Conservation (phyloP, 2,113 vertebrate species). For the Himantopus leucocephalus region DNA sequence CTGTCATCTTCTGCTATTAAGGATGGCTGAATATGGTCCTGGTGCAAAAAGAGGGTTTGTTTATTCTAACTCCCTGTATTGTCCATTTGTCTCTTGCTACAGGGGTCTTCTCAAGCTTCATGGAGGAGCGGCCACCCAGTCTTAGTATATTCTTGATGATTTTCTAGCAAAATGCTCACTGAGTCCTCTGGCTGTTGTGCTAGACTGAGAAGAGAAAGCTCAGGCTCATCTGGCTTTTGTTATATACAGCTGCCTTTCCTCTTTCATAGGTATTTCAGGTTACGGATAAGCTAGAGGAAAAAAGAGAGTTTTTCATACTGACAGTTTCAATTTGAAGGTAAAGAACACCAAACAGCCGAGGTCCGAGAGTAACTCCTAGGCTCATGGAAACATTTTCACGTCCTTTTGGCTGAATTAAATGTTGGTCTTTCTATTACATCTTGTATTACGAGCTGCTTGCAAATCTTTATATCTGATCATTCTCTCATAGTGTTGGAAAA, state of each 20-base stretch:
- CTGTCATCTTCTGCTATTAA: background rate
- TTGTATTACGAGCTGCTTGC: background rate
- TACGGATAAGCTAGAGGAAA: background rate
- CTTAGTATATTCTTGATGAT: background rate
- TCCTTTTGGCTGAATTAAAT: background rate
- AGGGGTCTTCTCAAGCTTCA: background rate
- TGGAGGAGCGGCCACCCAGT: background rate
- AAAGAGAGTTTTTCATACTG: background rate
- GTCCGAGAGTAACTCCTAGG: background rate
- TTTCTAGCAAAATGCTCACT: background rate
- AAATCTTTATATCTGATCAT: conserved; percentile 36
- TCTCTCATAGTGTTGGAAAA: conserved; percentile 27
- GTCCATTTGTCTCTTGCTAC: background rate
- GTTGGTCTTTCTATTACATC: background rate
- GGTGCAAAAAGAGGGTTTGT: background rate
- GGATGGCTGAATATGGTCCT: background rate
- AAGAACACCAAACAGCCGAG: background rate
- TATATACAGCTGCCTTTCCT: conserved; percentile 29
- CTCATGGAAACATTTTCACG: background rate
- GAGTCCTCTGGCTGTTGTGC: background rate
- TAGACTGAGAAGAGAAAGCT: background rate
- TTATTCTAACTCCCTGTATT: background rate
- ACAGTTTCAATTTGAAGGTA: background rate
- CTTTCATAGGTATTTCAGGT: conserved; percentile 18
- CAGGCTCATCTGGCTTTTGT: conserved; percentile 39